phyloP scores from a whole-genome alignment of 2,113 vertebrate species.

The Illadopsis cleaveri region DNA sequence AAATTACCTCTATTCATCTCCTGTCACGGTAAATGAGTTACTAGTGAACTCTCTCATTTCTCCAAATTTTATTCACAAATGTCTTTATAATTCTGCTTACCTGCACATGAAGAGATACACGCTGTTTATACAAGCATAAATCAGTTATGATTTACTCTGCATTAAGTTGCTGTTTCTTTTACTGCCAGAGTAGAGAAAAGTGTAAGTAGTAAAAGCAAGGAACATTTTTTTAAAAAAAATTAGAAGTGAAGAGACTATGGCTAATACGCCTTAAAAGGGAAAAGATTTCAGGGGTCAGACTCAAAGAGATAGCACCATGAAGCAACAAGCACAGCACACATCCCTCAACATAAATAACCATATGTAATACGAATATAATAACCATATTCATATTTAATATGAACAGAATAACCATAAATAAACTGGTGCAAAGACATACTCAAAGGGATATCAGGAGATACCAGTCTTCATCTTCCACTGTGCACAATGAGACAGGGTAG shows the following conservation, averaged over 20 bases:
- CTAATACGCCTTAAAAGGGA: neutral
- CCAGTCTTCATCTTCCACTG: neutral
- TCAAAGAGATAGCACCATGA: neutral
- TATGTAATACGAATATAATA: too few species aligned
- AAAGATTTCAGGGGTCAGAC: neutral
- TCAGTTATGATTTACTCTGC: neutral
- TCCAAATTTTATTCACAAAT: slow-evolving; percentile 54
- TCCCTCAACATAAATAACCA: neutral
- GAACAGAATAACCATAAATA: neutral
- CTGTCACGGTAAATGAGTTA: slow-evolving; percentile 54
- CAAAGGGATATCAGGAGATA: neutral
- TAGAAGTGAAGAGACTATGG: neutral
- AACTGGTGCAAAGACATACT: neutral
- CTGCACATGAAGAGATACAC: neutral
- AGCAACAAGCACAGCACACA: neutral
- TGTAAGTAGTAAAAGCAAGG: neutral
- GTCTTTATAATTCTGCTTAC: slow-evolving; percentile 37
- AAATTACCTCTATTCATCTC: slow-evolving; percentile 68
- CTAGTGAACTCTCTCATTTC: slow-evolving; percentile 39
- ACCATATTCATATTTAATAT: too few species aligned
- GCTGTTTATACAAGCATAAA: slow-evolving; percentile 11
- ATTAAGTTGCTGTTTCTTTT: neutral
- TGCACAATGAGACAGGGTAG: neutral
- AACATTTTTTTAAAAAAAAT: accelerated
- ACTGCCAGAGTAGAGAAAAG: neutral